Conservation (phyloP, 2,797 vertebrate genomes). For the Phaenicophaeus curvirostris region DNA sequence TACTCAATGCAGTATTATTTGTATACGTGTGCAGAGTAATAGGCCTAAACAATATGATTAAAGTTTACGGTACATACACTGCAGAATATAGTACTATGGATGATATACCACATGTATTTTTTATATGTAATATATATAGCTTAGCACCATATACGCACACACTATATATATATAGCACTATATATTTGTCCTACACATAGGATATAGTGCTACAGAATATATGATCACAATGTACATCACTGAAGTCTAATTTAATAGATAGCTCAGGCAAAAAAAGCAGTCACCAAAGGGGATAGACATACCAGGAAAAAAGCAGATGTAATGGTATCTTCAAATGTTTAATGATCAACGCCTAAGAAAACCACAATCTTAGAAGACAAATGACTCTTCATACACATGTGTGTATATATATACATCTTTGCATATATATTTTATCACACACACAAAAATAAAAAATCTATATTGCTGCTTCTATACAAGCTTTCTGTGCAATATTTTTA, state of each 20-base stretch:
- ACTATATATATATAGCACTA: not conserved
- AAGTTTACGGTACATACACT: not conserved
- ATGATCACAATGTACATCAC: no score
- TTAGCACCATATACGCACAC: not conserved
- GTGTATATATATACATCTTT: not conserved
- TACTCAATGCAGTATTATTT: no score
- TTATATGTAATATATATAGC: no score
- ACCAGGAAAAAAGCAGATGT: not conserved
- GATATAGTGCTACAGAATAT: not conserved
- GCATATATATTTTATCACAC: not conserved
- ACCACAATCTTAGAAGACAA: not conserved
- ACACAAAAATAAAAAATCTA: not conserved
- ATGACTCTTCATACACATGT: rapidly evolving
- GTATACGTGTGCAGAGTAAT: not conserved
- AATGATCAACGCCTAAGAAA: not conserved
- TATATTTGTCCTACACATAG: not conserved
- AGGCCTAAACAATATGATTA: rapidly evolving
- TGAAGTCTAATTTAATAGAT: not conserved
- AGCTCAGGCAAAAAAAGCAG: not conserved
- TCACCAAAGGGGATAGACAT: not conserved
- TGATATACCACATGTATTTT: rapidly evolving
- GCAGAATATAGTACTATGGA: not conserved
- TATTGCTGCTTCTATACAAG: not conserved
- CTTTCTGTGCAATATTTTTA: not conserved
- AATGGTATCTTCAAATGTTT: not conserved